Evolutionary conservation across 2,113 vertebrate species (phyloP), one percentile per base, ranked within the genome.

Genomic region (Tragelaphus buxtoni): DNA sequence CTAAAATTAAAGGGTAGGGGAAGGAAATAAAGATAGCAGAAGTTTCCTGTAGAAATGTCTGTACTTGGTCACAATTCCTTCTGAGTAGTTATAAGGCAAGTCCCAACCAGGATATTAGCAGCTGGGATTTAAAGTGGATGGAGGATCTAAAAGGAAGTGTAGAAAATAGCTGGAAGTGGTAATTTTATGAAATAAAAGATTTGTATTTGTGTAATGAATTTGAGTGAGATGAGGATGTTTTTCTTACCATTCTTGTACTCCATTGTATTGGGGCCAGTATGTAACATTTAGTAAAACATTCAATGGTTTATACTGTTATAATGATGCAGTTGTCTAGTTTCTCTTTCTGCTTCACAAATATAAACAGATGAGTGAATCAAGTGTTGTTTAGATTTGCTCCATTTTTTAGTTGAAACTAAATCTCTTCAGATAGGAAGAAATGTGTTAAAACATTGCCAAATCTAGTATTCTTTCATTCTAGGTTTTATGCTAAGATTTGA

Each of bases 101-200:
- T 92, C 47, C 26, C 81, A 95, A 51, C 12, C 42, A 95, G 32
- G 56, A 82, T 81, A 81, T 61, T 95, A 69, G 45, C 69, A 63
- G 55, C 77, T 77, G 28, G 26, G n/a, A 88, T 89, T 86, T 92
- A 87, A 84, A 63, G 20, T 65, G 58, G 56, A 69, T 20, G 51
- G 7, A 76, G 65, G 65, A 30, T 72, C 45, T 85, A 45, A 83
- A 85, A 86, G 65, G 20, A 51, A 91, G 22, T 35, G 53, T 85
- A 96, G 88, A 58, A 30, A 47, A 35, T 86, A 63, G 17, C 58
- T 85, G 39, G 14, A 87, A 93, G 84, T 72, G 20, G 35, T 69
- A 69, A 80, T 89, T 96, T 94, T 93, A 32, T 96, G 79, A 94
- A 88, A 79, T 88, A 56, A 88, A 92, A 85, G 17, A 63, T 96